Conservation (phyloP, 53 echinoderm and acorn worm genomes). For the Apostichopus leukothele region DNA sequence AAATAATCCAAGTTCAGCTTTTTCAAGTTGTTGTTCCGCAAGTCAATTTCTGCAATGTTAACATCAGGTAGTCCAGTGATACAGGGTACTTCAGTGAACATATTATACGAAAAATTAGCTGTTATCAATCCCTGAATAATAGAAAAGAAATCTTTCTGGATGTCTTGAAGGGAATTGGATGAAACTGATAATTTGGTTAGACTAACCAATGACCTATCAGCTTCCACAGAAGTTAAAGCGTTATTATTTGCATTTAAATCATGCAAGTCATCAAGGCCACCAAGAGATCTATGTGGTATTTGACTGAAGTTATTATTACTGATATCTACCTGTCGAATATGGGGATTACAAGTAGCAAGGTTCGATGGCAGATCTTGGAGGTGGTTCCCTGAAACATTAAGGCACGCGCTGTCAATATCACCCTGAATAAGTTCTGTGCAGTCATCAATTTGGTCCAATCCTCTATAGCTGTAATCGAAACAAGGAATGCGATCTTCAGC, state of each 20-base stretch:
- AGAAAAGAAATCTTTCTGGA: background rate
- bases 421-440: too few species aligned
- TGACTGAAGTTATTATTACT: background rate
- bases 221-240: background rate
- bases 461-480: too few species aligned
- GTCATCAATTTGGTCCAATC: too few species aligned
- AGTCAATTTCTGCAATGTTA: background rate
- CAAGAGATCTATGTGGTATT: background rate
- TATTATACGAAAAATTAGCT: background rate
- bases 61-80: background rate
- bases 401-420: background rate
- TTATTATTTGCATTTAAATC: background rate
- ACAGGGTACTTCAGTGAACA: background rate
- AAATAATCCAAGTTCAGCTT: background rate
- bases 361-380: background rate
- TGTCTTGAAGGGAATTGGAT: background rate
- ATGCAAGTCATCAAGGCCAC: background rate
- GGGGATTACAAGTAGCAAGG: background rate
- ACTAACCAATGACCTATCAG: background rate
- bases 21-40: background rate
- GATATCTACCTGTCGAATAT: too few species aligned
- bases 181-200: background rate
- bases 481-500: too few species aligned
- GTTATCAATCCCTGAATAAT: background rate
- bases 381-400: background rate